phyloP scores from a whole-genome alignment of 2,113 vertebrate genomes.

The Colius striatus region DNA sequence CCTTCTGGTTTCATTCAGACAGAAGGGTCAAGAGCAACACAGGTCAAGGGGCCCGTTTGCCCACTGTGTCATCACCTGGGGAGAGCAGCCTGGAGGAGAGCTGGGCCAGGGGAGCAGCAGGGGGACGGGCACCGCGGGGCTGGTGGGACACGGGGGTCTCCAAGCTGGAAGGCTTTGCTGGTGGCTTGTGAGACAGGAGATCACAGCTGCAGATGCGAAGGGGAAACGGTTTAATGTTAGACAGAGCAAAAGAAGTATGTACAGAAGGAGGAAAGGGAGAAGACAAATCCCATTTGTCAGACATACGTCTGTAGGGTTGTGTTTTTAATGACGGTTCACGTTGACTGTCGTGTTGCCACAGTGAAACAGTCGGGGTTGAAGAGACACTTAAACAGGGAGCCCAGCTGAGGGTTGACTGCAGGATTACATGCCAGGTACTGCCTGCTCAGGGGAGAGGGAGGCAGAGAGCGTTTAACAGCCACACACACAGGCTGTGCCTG shows the following conservation, averaged over 20 bases:
- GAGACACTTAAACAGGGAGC: neutral
- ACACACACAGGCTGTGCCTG: neutral
- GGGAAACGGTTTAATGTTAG: neutral
- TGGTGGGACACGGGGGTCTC: neutral
- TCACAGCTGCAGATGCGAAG: neutral
- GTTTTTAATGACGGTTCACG: neutral
- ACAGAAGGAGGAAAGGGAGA: neutral
- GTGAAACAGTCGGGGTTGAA: neutral
- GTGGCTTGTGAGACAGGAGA: neutral
- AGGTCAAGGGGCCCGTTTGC: neutral
- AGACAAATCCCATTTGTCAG: neutral
- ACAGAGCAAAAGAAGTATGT: neutral
- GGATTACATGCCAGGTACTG: neutral
- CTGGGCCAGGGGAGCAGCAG: rapidly evolving
- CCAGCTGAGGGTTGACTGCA: neutral
- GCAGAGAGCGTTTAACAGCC: neutral
- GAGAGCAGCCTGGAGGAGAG: neutral
- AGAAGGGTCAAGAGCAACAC: rapidly evolving
- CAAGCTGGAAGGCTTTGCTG: neutral
- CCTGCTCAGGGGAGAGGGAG: neutral
- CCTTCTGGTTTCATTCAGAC: neutral
- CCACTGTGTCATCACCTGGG: rapidly evolving
- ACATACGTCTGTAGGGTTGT: neutral
- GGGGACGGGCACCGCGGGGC: too few relatives aligned
- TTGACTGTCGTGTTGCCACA: neutral